Percentiles rank a stretch among this genome's conserved stretches.
Evolutionary conservation across 2,888 invertebrate genomes (phyloP).

Genomic region (Epinotia demarniana): DNA sequence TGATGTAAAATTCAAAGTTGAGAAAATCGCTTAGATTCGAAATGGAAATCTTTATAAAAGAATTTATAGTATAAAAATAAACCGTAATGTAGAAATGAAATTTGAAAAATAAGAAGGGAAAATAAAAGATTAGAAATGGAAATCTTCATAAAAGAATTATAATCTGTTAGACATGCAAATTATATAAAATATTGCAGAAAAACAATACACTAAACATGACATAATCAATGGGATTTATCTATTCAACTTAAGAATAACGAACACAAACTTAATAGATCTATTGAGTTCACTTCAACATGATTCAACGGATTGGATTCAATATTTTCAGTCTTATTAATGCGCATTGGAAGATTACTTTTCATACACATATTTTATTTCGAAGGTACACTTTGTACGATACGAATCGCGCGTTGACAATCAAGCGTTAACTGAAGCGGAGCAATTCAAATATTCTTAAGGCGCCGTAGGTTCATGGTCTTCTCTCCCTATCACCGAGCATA

Average conservation of each 20-base stretch:
- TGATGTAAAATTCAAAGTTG: slow-evolving; percentile 10
- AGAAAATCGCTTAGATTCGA: not conserved
- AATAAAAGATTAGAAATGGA: not conserved
- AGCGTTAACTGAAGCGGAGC: slow-evolving; percentile 22
- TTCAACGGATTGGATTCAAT: slow-evolving; percentile 37
- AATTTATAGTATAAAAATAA: no score
- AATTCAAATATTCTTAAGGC: slow-evolving; percentile 32
- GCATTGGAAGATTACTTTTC: slow-evolving; percentile 55
- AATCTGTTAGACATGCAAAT: not conserved
- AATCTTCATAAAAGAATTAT: no score
- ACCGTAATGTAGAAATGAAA: no score
- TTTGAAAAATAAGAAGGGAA: no score
- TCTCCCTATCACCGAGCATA: no score
- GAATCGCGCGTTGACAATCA: slow-evolving; percentile 55
- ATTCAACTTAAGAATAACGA: slow-evolving; percentile 39
- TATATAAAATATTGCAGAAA: slow-evolving; percentile 1
- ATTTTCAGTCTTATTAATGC: slow-evolving; percentile 65
- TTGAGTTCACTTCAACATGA: slow-evolving; percentile 32
- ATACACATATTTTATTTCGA: slow-evolving; percentile 25
- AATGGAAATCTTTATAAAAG: not conserved
- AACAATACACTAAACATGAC: slow-evolving; percentile 5
- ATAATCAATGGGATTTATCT: slow-evolving; percentile 28
- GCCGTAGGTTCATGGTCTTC: no score
- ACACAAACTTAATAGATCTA: slow-evolving; percentile 36
- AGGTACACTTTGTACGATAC: slow-evolving; percentile 68